Evolutionary conservation across 2,797 vertebrate genomes (phyloP).

Genomic region (Ispidina lecontei): DNA sequence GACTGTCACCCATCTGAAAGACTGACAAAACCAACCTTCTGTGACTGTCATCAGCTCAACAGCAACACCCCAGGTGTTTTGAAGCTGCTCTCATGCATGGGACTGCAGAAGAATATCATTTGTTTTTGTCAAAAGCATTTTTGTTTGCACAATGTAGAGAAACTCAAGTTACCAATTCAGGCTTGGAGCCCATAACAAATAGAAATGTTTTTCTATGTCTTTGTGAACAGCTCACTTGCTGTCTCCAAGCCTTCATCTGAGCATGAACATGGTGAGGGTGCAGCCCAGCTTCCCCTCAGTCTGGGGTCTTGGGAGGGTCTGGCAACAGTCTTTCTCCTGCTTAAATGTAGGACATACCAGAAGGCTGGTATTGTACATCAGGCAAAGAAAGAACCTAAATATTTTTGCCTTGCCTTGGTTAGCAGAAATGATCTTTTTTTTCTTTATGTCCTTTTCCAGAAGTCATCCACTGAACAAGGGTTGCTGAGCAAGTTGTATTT

Average conservation of each 20-base stretch:
- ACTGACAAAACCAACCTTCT: too few species aligned
- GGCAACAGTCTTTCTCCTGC: background rate
- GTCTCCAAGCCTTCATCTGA: background rate
- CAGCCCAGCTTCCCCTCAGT: background rate
- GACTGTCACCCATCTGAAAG: rapidly evolving
- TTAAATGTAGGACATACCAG: background rate
- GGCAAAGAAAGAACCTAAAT: background rate
- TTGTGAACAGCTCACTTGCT: background rate
- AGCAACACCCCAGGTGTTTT: background rate
- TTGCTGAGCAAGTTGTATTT: background rate
- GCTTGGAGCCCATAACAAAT: background rate
- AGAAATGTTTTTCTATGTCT: background rate
- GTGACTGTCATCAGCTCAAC: background rate
- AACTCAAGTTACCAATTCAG: background rate
- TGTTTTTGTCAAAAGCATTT: background rate
- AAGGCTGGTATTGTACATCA: background rate
- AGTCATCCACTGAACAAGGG: background rate
- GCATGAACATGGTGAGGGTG: background rate
- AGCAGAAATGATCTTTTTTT: background rate
- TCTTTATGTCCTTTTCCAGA: background rate
- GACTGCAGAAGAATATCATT: background rate
- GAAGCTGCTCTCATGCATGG: background rate
- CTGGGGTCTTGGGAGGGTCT: background rate
- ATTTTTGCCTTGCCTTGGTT: background rate
- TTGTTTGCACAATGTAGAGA: background rate